Evolutionary conservation across 2,888 invertebrate species (phyloP), one percentile per base, ranked within the genome.

Genomic region (Argyra leucocephala): DNA sequence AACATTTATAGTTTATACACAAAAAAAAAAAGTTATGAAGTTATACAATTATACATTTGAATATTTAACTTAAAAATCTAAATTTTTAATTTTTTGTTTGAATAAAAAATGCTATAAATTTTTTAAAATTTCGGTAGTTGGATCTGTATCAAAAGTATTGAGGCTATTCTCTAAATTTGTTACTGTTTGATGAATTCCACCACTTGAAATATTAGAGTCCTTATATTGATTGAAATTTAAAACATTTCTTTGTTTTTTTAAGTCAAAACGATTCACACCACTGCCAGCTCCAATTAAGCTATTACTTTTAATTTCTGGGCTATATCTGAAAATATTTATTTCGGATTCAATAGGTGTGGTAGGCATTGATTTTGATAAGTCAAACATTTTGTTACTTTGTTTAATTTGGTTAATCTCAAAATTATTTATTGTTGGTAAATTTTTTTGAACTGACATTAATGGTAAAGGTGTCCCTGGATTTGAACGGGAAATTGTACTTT

Each of bases 291-390:
- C 48, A 9, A 48, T 48, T 48, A 48, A n/a, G 18, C 15, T 48
- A 48, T 48, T 48, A 48, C 48, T 48, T 48, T 48, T 48, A 5
- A 5, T 48, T 12, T 48, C 48, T 2, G 48, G 48, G 18, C 48
- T 48, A 48, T 48, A 48, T 48, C 48, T 15, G 18, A 48, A 48
- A 15, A 48, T 48, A 31, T 31, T 31, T 1, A 48, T 48, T 48
- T 48, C 48, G 5, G 48, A 48, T n/a, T 76, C 66, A 71, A 86
- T 82, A 21, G 91, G 91, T 22, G 89, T 89, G 2, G 89, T 87
- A 24, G 91, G 90, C 78, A 90, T 89, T 0, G 91, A 91, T 74
- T 88, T 86, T 18, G 89, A 88, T 71, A 84, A 82, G 58, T 85
- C 84, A 70, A 83, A 82, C n/a, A 80, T 72, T 63, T 73, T 71